Evolutionary conservation across 1,140 invertebrate species (phyloP), one percentile per base, ranked within the genome.

Genomic region (Calosoma granatense): DNA sequence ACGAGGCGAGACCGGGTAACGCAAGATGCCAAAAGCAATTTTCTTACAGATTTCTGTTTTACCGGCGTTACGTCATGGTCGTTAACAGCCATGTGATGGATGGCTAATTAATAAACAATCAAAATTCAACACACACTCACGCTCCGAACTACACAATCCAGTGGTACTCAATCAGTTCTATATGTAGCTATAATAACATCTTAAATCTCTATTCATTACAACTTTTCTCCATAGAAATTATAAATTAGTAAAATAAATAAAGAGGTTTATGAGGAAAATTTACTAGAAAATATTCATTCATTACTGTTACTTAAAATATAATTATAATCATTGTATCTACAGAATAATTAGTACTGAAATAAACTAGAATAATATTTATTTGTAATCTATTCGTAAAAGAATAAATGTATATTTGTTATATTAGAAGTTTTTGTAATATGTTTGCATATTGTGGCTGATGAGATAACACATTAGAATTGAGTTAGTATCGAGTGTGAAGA

Each of bases 21-120:
- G 9, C 41, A 47, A 47, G 41, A 47, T 17, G 41, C 41, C 41
- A 47, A 47, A 47, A 47, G 41, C 41, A 47, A 47, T 47, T 47
- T 47, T 47, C 41, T 47, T 47, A 47, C 41, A 47, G 41, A 47
- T 47, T 47, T 47, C 41, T 12, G 41, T 47, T 47, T 47, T 47
- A 47, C 41, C 41, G 41, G 41, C 41, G 15, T 47, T 47, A 47
- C 41, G 41, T 47, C 41, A 47, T 17, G 41, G 6, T 47, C 41
- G 41, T 47, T 47, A 47, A 47, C 41, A 47, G 17, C 41, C 6
- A 47, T 4, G 41, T 47, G 41, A 47, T 47, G 41, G 41, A 47
- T 47, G 41, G 41, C 41, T 47, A 47, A 47, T 47, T 47, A 47
- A 47, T 47, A 47, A 47, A 47, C 41, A 47, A 47, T 47, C 41